Percentiles rank a stretch among this genome's conserved stretches.
Conservation (phyloP, 2,797 vertebrate species). For the Liparis tanakae region DNA sequence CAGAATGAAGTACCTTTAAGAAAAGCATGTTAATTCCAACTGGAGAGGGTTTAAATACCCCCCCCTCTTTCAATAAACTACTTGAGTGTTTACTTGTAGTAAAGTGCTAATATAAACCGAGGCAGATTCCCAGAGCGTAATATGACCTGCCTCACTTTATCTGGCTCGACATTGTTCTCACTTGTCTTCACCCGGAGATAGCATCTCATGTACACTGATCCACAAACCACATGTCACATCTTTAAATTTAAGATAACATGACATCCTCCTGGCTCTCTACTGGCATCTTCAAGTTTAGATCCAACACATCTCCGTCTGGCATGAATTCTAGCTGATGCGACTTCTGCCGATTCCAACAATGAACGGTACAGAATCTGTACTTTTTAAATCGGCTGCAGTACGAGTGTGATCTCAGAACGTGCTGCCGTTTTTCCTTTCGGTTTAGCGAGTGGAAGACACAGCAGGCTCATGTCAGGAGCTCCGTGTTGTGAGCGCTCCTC, state of each 20-base stretch:
- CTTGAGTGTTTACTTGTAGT: slow-evolving; percentile 48
- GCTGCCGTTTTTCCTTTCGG: neutral
- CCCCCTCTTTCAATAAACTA: slow-evolving; percentile 52
- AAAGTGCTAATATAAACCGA: slow-evolving; percentile 51
- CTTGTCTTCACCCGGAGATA: slow-evolving; percentile 58
- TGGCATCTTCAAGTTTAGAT: neutral
- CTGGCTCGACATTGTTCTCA: slow-evolving; percentile 46
- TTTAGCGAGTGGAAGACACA: slow-evolving; percentile 13
- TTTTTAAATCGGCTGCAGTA: neutral
- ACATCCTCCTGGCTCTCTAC: slow-evolving; percentile 44
- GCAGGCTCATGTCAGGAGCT: slow-evolving; percentile 25
- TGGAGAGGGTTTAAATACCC: slow-evolving; percentile 9
- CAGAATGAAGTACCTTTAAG: neutral
- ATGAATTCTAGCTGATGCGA: neutral
- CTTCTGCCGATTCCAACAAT: neutral
- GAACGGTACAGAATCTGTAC: neutral
- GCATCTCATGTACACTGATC: slow-evolving; percentile 60
- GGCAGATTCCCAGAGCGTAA: slow-evolving; percentile 54
- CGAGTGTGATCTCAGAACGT: neutral
- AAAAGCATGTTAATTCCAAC: slow-evolving; percentile 7
- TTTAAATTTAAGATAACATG: slow-evolving; percentile 60
- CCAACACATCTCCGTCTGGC: neutral
- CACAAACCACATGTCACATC: slow-evolving; percentile 63
- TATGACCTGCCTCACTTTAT: slow-evolving; percentile 57
- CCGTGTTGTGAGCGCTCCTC: slow-evolving; percentile 47